A percentile compares a stretch with the other conserved stretches of the same genome.
Conservation (phyloP, 2,888 invertebrate genomes). For the Tachystola acroxantha region DNA sequence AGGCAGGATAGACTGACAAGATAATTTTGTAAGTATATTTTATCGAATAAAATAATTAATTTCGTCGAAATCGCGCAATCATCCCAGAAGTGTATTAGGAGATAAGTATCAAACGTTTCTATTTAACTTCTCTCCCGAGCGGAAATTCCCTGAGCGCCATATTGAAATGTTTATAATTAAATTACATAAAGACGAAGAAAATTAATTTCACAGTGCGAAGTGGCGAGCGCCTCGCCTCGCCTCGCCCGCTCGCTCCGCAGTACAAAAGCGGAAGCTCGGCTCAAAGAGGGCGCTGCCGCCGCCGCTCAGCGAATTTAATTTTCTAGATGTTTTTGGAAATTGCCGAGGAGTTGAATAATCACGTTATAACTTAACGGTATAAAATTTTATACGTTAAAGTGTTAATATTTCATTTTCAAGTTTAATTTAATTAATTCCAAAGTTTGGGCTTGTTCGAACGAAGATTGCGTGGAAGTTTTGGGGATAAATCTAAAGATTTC, state of each 20-base stretch:
- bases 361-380: slow-evolving; percentile 77
- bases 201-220: slow-evolving; percentile 76
- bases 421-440: slow-evolving; percentile 78
- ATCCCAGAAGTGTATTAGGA: slow-evolving; percentile 73
- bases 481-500: slow-evolving; percentile 43
- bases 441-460: slow-evolving; percentile 51
- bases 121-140: slow-evolving; percentile 72
- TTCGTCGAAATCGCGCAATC: slow-evolving; percentile 65
- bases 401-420: slow-evolving; percentile 79
- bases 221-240: slow-evolving; percentile 46
- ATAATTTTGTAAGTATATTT: too few relatives aligned
- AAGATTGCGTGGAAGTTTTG: slow-evolving; percentile 26
- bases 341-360: slow-evolving; percentile 74
- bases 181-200: slow-evolving; percentile 79
- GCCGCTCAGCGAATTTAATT: slow-evolving; percentile 68
- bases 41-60: slow-evolving; percentile 56
- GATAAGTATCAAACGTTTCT: slow-evolving; percentile 78
- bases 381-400: slow-evolving; percentile 78
- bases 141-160: slow-evolving; percentile 76
- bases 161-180: slow-evolving; percentile 79
- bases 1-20: too few relatives aligned
- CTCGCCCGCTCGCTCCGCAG: slow-evolving; percentile 19
- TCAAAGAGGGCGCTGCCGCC: slow-evolving; percentile 62
- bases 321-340: slow-evolving; percentile 74
- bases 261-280: slow-evolving; percentile 44